These are phyloP conservation scores for Drosophila rhopaloa DNA, from an alignment of 1,140 invertebrate species.

Conservation along the genomic window DNA sequence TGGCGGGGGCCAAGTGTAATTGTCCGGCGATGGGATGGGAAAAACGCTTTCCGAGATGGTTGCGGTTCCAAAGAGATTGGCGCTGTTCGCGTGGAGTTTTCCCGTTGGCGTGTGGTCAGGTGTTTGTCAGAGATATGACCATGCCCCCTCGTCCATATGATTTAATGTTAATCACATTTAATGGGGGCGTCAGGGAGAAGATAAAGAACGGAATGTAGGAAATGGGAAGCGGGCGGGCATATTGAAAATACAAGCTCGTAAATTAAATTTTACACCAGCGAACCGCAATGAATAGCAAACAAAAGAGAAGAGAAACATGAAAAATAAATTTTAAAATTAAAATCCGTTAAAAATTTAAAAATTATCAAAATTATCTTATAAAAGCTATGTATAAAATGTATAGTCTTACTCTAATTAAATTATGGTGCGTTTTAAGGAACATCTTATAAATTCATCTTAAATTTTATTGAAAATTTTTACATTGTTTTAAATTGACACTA, in stretches of 20 bases:
- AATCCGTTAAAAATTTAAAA: background rate
- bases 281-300: conserved; percentile 68
- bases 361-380: too few species aligned
- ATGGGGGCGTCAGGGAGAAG: conserved; percentile 34
- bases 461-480: too few species aligned
- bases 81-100: conserved; percentile 15
- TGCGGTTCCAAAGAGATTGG: conserved; percentile 28
- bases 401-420: too few species aligned
- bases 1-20: conserved; percentile 71
- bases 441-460: too few species aligned
- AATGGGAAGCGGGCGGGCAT: conserved; percentile 27
- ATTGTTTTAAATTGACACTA: too few species aligned
- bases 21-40: conserved; percentile 51
- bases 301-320: background rate
- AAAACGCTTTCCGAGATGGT: conserved; percentile 22
- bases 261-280: conserved; percentile 80
- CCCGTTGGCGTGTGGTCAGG: conserved; percentile 59
- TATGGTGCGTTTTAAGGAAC: too few species aligned
- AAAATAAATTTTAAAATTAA: too few species aligned
- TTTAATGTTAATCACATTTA: conserved; percentile 82
- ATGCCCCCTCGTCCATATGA: conserved; percentile 54
- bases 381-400: too few species aligned
- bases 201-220: background rate
- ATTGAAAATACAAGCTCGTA: conserved; percentile 81
- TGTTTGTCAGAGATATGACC: conserved; percentile 71